Evolutionary conservation across 2,888 invertebrate genomes (phyloP).

Genomic region (Chromoteleia sp.): DNA sequence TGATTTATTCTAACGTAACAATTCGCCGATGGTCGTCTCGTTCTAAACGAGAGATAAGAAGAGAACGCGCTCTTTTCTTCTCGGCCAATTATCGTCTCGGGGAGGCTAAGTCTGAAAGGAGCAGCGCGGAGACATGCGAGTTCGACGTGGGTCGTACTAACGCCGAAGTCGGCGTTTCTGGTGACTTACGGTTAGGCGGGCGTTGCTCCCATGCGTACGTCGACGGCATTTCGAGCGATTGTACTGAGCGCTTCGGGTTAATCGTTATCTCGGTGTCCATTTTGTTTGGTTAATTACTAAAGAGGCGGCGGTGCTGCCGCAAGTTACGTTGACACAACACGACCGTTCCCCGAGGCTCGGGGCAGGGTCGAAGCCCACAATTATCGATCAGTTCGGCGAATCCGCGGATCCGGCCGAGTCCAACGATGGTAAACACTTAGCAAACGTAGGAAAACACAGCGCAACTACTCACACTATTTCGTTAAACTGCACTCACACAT

Average conservation of each 20-base stretch:
- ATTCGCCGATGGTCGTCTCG: too few species aligned
- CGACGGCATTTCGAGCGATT: constrained; percentile 79
- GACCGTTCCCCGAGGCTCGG: constrained; percentile 64
- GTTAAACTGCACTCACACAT: constrained; percentile 60
- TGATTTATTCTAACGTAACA: too few species aligned
- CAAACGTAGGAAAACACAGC: constrained; percentile 20
- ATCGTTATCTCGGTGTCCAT: constrained; percentile 85
- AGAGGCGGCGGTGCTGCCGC: constrained; percentile 84
- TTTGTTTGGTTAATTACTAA: constrained; percentile 85
- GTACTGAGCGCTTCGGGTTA: constrained; percentile 78
- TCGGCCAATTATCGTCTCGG: too few species aligned
- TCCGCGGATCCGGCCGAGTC: constrained; percentile 33
- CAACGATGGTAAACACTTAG: constrained; percentile 11
- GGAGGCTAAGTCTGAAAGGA: too few species aligned
- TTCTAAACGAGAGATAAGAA: too few species aligned
- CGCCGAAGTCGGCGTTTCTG: too few species aligned
- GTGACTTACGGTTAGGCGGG: constrained; percentile 77
- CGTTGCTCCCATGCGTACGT: constrained; percentile 76
- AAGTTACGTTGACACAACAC: constrained; percentile 81
- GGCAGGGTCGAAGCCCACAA: constrained; percentile 66
- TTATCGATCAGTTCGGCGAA: constrained; percentile 70
- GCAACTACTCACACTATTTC: constrained; percentile 46
- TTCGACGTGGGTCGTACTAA: too few species aligned
- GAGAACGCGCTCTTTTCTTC: too few species aligned
- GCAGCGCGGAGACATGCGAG: too few species aligned